A percentile compares a stretch with the other conserved stretches of the same genome.
These are phyloP conservation scores for Spodoptera frugiperda DNA, from an alignment of 1,140 invertebrate species.

Conservation along the genomic window DNA sequence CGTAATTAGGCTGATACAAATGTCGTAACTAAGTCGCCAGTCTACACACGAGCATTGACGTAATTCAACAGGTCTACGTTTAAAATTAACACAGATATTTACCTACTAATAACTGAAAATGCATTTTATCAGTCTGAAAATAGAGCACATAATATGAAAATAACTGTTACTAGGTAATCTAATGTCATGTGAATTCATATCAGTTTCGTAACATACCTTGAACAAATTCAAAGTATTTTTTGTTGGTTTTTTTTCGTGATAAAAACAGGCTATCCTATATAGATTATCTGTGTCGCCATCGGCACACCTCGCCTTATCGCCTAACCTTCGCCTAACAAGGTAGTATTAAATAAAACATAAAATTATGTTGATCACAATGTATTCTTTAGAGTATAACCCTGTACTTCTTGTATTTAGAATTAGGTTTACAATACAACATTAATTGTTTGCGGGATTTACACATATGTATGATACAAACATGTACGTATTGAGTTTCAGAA, in stretches of 20 bases:
- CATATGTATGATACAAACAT: slow-evolving; percentile 39
- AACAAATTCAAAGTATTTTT: background rate
- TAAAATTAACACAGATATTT: too few relatives aligned
- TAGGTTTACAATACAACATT: slow-evolving; percentile 46
- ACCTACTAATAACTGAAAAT: too few relatives aligned
- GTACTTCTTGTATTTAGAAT: slow-evolving; percentile 51
- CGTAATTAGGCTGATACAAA: too few relatives aligned
- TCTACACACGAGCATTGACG: too few relatives aligned
- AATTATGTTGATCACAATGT: slow-evolving; percentile 44
- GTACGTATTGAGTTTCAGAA: slow-evolving; percentile 42
- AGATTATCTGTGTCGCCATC: background rate
- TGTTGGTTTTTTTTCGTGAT: background rate
- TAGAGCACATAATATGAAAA: too few relatives aligned
- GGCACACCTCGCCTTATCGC: slow-evolving; percentile 7
- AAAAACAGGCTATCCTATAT: slow-evolving; percentile 5
- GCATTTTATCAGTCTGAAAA: too few relatives aligned
- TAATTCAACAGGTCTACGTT: too few relatives aligned
- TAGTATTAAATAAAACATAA: slow-evolving; percentile 36
- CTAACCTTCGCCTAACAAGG: slow-evolving; percentile 10
- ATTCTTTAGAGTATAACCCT: slow-evolving; percentile 54
- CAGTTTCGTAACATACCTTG: too few relatives aligned
- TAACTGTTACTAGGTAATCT: too few relatives aligned
- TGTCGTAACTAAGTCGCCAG: too few relatives aligned
- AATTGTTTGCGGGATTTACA: slow-evolving; percentile 35
- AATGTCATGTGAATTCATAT: too few relatives aligned